Conservation (phyloP, 2,113 vertebrate genomes). For the Xyrauchen texanus region DNA sequence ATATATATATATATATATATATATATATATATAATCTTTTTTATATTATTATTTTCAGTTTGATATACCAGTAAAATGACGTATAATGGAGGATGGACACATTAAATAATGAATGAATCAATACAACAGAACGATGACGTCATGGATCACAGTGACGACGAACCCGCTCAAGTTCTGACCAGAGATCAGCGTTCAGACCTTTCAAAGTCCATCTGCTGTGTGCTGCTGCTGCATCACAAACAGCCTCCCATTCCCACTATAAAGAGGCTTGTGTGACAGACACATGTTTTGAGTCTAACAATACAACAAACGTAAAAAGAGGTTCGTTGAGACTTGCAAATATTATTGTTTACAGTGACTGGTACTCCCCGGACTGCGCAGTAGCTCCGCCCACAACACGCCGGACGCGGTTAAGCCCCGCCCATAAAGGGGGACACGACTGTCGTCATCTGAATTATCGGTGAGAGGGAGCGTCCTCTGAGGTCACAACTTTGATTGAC, state of each 20-base stretch:
- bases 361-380: not conserved
- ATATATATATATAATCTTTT: not conserved
- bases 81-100: no score
- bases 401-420: constrained; percentile 13
- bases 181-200: no score
- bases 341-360: not conserved
- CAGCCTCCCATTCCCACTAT: no score
- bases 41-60: not conserved
- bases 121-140: not conserved
- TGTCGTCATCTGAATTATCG: constrained; percentile 50
- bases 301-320: no score
- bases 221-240: no score
- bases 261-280: no score
- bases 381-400: not conserved
- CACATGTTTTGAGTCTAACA: no score
- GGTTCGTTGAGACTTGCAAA: no score
- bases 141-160: not conserved
- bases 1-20: no score
- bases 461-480: constrained; percentile 16
- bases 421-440: constrained; percentile 45
- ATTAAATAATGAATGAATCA: constrained; percentile 9
- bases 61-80: not conserved
- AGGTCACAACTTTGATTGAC: constrained; percentile 42
- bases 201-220: no score
- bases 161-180: no score